Conservation (phyloP, 1,140 invertebrate genomes). For the Drosophila azteca region DNA sequence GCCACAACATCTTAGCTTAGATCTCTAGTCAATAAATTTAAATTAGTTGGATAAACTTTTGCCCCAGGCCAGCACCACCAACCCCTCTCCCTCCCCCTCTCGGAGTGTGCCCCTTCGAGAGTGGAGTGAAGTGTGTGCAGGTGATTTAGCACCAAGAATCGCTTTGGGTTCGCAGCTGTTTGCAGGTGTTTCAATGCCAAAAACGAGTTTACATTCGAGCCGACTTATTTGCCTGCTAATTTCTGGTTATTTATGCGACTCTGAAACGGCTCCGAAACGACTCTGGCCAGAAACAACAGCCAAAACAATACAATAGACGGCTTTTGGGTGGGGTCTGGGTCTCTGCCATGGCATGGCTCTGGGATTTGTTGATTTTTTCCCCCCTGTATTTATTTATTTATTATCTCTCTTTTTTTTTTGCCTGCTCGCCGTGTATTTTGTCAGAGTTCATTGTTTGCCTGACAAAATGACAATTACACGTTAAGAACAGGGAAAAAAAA, state of each 20-base stretch:
- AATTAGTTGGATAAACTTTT: conserved; percentile 70
- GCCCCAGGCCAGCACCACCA: conserved; percentile 28
- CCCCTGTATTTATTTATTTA: not conserved
- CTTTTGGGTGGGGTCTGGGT: conserved; percentile 32
- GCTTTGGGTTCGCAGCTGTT: conserved; percentile 5
- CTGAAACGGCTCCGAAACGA: conserved; percentile 5
- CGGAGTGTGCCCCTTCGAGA: not conserved
- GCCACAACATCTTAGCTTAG: conserved; percentile 54
- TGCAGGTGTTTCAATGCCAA: conserved; percentile 70
- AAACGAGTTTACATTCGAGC: conserved; percentile 66
- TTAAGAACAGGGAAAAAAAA: conserved; percentile 64
- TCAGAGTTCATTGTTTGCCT: conserved; percentile 64
- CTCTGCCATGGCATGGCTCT: not conserved
- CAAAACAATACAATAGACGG: conserved; percentile 52
- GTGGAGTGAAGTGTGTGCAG: conserved; percentile 14
- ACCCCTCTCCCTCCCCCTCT: too few relatives aligned
- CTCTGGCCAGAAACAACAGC: conserved; percentile 37
- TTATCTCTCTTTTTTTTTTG: conserved; percentile 10
- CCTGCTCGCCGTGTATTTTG: conserved; percentile 3
- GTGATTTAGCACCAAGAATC: conserved; percentile 68
- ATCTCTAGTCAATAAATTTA: conserved; percentile 74
- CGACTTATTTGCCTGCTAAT: conserved; percentile 75
- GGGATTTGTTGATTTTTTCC: conserved; percentile 35
- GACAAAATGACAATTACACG: conserved; percentile 78
- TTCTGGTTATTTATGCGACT: conserved; percentile 72